phyloP scores from a whole-genome alignment of 2,797 vertebrate genomes.

The Phyllotis vaccarum region DNA sequence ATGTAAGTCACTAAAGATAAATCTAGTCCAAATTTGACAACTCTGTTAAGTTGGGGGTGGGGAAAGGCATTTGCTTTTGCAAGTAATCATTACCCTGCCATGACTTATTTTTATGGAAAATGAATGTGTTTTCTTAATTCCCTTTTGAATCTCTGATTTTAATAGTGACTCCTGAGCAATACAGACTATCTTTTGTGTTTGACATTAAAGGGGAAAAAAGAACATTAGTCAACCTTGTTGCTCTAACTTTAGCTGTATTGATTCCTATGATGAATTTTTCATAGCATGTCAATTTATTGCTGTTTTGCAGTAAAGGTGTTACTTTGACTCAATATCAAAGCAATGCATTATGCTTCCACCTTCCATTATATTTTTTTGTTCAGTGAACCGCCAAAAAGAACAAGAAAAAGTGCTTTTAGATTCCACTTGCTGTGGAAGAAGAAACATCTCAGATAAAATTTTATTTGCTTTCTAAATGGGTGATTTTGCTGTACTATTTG shows the following conservation, averaged over 20 bases:
- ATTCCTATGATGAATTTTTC: constrained; percentile 50
- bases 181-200: constrained; percentile 50
- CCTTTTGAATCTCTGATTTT: constrained; percentile 66
- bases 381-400: background rate
- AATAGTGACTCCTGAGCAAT: constrained; percentile 46
- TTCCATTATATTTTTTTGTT: constrained; percentile 40
- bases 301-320: constrained; percentile 36
- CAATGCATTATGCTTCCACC: background rate
- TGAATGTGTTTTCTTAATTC: constrained; percentile 60
- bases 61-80: constrained; percentile 60
- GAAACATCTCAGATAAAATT: background rate
- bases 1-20: constrained; percentile 27
- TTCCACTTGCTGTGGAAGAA: constrained; percentile 29
- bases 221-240: constrained; percentile 2
- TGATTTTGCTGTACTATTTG: background rate
- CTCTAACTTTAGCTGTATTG: constrained; percentile 54
- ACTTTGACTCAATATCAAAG: constrained; percentile 44
- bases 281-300: constrained; percentile 37
- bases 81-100: constrained; percentile 61
- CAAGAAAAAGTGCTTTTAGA: constrained; percentile 3
- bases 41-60: constrained; percentile 7
- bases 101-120: constrained; percentile 68
- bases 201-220: background rate
- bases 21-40: constrained; percentile 52
- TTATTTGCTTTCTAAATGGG: background rate